A percentile compares a stretch with the other conserved stretches of the same genome.
These are phyloP conservation scores for Philhelius pedissequus DNA, from an alignment of 2,888 invertebrate genomes.

Conservation along the genomic window DNA sequence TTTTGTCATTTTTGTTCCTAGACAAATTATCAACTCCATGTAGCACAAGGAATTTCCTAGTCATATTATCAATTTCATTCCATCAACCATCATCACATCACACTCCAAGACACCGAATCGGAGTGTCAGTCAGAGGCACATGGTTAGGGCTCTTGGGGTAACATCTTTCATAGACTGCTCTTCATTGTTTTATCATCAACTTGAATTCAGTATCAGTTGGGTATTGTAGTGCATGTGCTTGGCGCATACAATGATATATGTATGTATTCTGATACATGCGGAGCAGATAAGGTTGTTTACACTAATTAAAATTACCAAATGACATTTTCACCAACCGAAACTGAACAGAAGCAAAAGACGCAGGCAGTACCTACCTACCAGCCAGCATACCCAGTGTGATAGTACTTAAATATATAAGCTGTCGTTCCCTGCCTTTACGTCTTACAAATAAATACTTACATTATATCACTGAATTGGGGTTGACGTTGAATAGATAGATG, in stretches of 20 bases:
- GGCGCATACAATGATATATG: background rate
- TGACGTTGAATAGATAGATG: background rate
- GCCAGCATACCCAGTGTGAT: background rate
- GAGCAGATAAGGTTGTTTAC: constrained; percentile 77
- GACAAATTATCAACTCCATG: constrained; percentile 45
- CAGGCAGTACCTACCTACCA: background rate
- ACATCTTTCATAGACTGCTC: background rate
- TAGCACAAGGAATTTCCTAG: constrained; percentile 58
- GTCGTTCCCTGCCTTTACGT: background rate
- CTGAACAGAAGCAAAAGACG: background rate
- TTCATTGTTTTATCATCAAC: constrained; percentile 32
- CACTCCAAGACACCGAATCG: background rate
- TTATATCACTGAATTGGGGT: no score
- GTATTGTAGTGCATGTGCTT: background rate
- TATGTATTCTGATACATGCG: constrained; percentile 30
- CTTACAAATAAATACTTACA: constrained; percentile 2
- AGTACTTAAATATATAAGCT: background rate
- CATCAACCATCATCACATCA: no score
- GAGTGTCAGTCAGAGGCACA: background rate
- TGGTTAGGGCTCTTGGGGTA: background rate
- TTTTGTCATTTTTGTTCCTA: constrained; percentile 32
- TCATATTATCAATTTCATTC: constrained; percentile 47
- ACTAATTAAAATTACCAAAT: constrained; percentile 68
- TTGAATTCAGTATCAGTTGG: background rate
- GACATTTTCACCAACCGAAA: constrained; percentile 37